Conservation (phyloP, 2,797 vertebrate species). For the Tenualosa thibaudeaui region DNA sequence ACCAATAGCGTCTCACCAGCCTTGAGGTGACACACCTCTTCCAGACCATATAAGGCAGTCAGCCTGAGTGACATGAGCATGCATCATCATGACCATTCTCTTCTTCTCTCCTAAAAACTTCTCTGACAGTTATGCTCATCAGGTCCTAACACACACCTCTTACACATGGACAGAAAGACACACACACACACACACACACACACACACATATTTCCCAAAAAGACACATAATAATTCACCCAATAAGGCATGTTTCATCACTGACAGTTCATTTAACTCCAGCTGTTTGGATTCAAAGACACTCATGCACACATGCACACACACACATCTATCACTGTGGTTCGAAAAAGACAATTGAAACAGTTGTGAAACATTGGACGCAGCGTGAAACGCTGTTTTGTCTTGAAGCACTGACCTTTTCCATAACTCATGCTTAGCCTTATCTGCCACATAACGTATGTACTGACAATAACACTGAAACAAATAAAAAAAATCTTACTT, state of each 20-base stretch:
- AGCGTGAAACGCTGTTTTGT: too few species aligned
- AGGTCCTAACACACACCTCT: too few species aligned
- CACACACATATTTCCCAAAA: not conserved
- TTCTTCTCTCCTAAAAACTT: not conserved
- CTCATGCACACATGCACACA: not conserved
- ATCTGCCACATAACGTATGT: too few species aligned
- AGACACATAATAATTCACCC: too few species aligned
- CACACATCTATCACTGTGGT: not conserved
- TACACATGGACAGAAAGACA: not conserved
- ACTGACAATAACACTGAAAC: too few species aligned
- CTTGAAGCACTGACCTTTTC: not conserved
- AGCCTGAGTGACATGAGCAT: not conserved
- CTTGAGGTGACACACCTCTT: constrained; percentile 81
- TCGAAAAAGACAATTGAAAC: not conserved
- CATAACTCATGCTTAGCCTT: not conserved
- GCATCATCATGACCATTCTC: not conserved
- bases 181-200: not conserved
- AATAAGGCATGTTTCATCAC: not conserved
- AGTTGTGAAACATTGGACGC: not conserved
- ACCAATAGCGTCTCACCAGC: constrained; percentile 86
- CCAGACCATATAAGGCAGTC: constrained; percentile 85
- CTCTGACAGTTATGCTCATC: not conserved
- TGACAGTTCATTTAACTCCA: not conserved
- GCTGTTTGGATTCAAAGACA: not conserved
- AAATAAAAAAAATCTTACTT: too few species aligned